These are phyloP conservation scores for Dendronephthya gigantea DNA, from an alignment of 64 coral and sea anemone species.

Conservation along the genomic window DNA sequence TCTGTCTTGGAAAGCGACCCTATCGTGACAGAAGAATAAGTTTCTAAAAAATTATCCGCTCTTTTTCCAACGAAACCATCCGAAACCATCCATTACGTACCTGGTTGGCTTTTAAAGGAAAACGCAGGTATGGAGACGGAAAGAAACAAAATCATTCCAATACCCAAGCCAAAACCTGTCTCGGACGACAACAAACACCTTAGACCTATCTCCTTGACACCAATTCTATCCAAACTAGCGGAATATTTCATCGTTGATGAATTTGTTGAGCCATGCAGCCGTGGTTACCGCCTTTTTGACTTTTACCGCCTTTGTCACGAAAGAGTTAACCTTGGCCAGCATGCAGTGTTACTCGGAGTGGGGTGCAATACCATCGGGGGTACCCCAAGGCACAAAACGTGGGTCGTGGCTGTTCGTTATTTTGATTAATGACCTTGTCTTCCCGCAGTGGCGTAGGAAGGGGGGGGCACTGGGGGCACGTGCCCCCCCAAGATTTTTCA, in stretches of 20 bases:
- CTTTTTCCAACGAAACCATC: slow-evolving; percentile 21
- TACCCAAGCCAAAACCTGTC: slow-evolving; percentile 16
- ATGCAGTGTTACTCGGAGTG: slow-evolving; percentile 42
- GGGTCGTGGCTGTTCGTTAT: slow-evolving; percentile 38
- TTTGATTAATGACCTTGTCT: slow-evolving; percentile 39
- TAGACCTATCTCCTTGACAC: slow-evolving; percentile 32
- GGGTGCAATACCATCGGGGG: slow-evolving; percentile 27
- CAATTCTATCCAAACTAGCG: slow-evolving; percentile 35
- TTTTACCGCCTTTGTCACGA: slow-evolving; percentile 16
- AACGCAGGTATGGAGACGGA: slow-evolving; percentile 23
- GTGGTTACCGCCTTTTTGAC: slow-evolving; percentile 12
- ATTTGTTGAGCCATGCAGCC: slow-evolving; percentile 31
- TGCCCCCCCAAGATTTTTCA: no score
- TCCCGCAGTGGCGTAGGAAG: no score
- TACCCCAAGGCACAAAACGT: slow-evolving; percentile 25
- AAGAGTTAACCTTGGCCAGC: slow-evolving; percentile 23
- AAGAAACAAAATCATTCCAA: slow-evolving; percentile 26
- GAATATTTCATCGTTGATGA: slow-evolving; percentile 38
- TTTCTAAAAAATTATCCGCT: neutral
- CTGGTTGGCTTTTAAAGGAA: slow-evolving; percentile 15
- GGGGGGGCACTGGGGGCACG: no score
- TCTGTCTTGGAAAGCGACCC: neutral
- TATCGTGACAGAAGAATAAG: slow-evolving; percentile 13
- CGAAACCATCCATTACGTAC: neutral
- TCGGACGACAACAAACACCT: slow-evolving; percentile 32